Conservation (phyloP, 2,113 vertebrate genomes). For the Rhinichthys klamathensis region DNA sequence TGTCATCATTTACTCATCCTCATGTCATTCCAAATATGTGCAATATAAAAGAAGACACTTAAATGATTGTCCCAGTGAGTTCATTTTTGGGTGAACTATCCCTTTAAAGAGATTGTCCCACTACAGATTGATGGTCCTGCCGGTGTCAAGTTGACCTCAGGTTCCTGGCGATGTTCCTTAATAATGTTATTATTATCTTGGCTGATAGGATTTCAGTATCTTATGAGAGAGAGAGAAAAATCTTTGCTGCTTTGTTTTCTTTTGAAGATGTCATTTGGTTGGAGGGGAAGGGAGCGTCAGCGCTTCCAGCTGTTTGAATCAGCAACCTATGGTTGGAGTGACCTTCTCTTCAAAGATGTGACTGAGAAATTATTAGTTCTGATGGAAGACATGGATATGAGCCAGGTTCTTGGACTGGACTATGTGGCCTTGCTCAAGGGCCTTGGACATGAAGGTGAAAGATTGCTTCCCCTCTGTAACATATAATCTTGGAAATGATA, state of each 20-base stretch:
- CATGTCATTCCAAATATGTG: neutral
- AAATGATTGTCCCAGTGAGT: neutral
- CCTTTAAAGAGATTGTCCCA: too few relatives aligned
- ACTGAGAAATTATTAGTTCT: conserved; percentile 79
- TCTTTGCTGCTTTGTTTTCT: neutral
- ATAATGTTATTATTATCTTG: neutral
- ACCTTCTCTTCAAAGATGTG: conserved; percentile 85
- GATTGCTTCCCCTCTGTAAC: neutral
- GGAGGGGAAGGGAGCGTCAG: conserved; percentile 73
- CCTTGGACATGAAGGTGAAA: conserved; percentile 87
- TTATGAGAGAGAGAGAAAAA: too few relatives aligned
- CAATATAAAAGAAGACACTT: neutral
- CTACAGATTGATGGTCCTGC: neutral
- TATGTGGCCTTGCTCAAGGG: conserved; percentile 87
- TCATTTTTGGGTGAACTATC: neutral
- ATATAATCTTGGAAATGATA: neutral
- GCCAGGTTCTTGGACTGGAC: conserved; percentile 85
- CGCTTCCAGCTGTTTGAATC: conserved; percentile 86
- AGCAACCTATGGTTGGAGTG: conserved; percentile 72
- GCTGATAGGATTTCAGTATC: neutral
- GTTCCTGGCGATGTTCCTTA: neutral
- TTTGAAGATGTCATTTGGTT: conserved; percentile 80
- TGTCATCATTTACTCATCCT: neutral
- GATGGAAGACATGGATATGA: conserved; percentile 78
- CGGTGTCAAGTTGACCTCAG: neutral